Conservation (phyloP, 1,140 invertebrate species). For the Drosophila subpulchrella region DNA sequence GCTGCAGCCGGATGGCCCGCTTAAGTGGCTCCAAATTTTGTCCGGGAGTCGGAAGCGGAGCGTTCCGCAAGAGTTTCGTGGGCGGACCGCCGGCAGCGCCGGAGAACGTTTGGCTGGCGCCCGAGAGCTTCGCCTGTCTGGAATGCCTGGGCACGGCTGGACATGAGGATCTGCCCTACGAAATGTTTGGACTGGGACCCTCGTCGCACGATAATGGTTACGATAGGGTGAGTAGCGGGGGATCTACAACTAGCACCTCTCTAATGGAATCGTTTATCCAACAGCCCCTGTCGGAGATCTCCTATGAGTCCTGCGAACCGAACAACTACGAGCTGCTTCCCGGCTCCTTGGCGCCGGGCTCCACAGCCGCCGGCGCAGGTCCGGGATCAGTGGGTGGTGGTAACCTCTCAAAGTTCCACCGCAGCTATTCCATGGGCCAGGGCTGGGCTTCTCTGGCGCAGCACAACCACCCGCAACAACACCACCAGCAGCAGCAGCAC, state of each 20-base stretch:
- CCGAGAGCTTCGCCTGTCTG: constrained; percentile 92
- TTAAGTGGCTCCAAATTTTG: constrained; percentile 68
- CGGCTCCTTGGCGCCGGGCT: constrained; percentile 44
- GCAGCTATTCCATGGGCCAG: constrained; percentile 84
- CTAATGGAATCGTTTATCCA: background rate
- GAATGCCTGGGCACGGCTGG: constrained; percentile 88
- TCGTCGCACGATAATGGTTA: constrained; percentile 66
- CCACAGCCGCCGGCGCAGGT: constrained; percentile 15
- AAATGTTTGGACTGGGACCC: constrained; percentile 72
- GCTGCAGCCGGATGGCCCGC: constrained; percentile 73
- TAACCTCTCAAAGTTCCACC: constrained; percentile 77
- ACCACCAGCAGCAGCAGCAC: constrained; percentile 33
- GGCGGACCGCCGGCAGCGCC: constrained; percentile 74
- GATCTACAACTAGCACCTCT: background rate
- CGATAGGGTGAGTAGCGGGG: constrained; percentile 62
- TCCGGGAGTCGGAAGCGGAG: constrained; percentile 18
- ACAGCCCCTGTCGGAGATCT: constrained; percentile 81
- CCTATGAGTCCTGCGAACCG: constrained; percentile 78
- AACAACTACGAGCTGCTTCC: constrained; percentile 75
- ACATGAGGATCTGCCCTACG: constrained; percentile 85
- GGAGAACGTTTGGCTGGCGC: constrained; percentile 86
- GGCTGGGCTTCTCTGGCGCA: constrained; percentile 74
- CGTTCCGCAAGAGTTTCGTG: constrained; percentile 74
- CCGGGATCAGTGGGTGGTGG: background rate
- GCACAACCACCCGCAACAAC: constrained; percentile 47